Base-by-base conservation (phyloP, 2,888 invertebrate genomes). In the Leptopilina drosophilae region DNA sequence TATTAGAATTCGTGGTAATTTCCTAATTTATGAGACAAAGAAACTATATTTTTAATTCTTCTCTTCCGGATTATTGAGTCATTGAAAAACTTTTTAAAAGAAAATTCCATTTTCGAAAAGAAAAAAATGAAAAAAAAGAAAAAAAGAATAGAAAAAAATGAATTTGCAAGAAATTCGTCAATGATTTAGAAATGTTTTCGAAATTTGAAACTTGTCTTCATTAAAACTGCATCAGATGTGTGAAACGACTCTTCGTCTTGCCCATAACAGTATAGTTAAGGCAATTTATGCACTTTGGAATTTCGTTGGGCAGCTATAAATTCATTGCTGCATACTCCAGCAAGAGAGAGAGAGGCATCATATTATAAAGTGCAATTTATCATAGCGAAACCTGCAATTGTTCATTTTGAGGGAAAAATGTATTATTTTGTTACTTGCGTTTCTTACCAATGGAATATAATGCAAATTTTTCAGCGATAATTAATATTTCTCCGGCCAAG, bases 221-320 rank as follows among this genome's bases (percentile, higher is more conserved):
- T 66, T 66, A 46, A 9, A 66, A 12, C 33, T n/a, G 42, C 14
- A 69, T 20, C 49, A 62, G 62, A 62, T 62, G 62, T 62, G 15
- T 20, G 20, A 62, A 62, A 62, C 62, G 62, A 62, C 62, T 15
- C 14, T 20, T 53, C 67, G 26, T 49, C 26, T 69, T 3, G 11
- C 8, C 49, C 49, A 49, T 53, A 69, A 49, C 26, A 69, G 20
- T 69, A 20, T 49, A 49, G 67, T 69, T 69, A 26, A 62, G 62
- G 20, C 46, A 65, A 69, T 53, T 69, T 33, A 69, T 69, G 53
- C 26, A 53, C 53, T 69, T 53, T 15, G 53, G 69, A 69, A 69
- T 69, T 69, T 69, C 14, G 69, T 69, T 69, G 14, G 53, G 26
- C 62, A 53, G 69, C 69, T 69, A 69, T 69, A 69, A 69, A 69